Evolutionary conservation across 2,888 invertebrate species (phyloP), one percentile per base, ranked within the genome.

Genomic region (Oligia strigilis): DNA sequence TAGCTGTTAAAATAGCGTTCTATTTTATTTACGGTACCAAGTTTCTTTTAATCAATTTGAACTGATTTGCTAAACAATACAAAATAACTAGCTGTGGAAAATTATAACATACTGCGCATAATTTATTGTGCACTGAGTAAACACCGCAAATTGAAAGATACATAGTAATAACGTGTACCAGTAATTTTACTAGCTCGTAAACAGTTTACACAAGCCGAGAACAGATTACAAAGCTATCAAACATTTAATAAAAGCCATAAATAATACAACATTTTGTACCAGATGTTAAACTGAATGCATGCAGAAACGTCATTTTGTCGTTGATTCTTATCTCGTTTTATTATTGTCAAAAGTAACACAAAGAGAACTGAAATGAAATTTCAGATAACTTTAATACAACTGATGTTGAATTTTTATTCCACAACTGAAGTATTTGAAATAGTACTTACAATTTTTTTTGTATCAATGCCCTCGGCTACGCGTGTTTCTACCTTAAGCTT

Each of bases 111-210:
- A 40, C 29, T n/a, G 29, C 23, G 13, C 17, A 70, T 83, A 77
- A 81, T 83, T 82, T 82, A 79, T 69, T 67, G 52, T 29, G 11
- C 52, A 70, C 64, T 29, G 64, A 76, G 69, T 76, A 83, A 81
- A 69, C 82, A 78, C 40, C 52, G 55, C 69, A 82, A 83, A 78
- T 72, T 81, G 72, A 81, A 78, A 75, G 65, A 67, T 60, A 73
- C 65, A 69, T 49, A 66, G 66, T 83, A 75, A 71, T 71, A 79
- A 69, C 17, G 60, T 82, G 49, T 77, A 77, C 82, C 77, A 86
- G 73, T 67, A 74, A 79, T 76, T 78, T 87, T 76, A 84, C 62
- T 76, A 75, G 75, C 75, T 81, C 82, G 65, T 85, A 84, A 87
- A 87, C 79, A 81, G 77, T 77, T 79, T 79, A 87, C 66, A 65